phyloP scores from a whole-genome alignment of 2,797 vertebrate species.

The Rhincodon typus region DNA sequence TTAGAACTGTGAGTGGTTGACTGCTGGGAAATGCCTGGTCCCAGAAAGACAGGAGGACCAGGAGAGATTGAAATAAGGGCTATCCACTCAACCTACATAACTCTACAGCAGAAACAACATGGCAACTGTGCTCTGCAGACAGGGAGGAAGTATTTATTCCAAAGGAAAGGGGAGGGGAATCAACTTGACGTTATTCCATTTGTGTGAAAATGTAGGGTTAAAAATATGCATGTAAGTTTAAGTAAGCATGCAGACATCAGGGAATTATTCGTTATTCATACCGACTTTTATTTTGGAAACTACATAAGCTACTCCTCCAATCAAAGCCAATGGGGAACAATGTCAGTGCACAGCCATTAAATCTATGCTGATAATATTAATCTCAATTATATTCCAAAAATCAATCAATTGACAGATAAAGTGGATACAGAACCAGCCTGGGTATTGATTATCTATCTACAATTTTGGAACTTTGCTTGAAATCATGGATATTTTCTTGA shows the following conservation, averaged over 20 bases:
- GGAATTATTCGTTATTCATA: not conserved
- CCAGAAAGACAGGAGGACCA: not conserved
- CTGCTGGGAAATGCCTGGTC: not conserved
- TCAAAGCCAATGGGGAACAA: not conserved
- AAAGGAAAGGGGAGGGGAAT: not conserved
- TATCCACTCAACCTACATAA: not conserved
- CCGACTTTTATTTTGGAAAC: not conserved
- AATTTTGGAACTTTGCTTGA: not conserved
- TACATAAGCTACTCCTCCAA: not conserved
- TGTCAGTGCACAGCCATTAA: not conserved
- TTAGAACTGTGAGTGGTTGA: not conserved
- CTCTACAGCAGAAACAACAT: not conserved
- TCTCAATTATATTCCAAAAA: not conserved
- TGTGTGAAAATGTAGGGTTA: not conserved
- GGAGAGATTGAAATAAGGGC: slow-evolving; percentile 11
- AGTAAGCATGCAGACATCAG: too few species aligned
- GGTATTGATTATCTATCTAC: not conserved
- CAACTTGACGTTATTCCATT: not conserved
- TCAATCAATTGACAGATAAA: not conserved
- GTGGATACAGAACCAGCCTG: not conserved
- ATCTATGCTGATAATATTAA: not conserved
- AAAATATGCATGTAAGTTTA: not conserved
- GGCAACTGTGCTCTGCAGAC: not conserved
- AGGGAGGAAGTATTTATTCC: not conserved
- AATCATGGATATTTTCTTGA: not conserved